Conservation (phyloP, 2,797 vertebrate species). For the Chromobotia macracanthus region DNA sequence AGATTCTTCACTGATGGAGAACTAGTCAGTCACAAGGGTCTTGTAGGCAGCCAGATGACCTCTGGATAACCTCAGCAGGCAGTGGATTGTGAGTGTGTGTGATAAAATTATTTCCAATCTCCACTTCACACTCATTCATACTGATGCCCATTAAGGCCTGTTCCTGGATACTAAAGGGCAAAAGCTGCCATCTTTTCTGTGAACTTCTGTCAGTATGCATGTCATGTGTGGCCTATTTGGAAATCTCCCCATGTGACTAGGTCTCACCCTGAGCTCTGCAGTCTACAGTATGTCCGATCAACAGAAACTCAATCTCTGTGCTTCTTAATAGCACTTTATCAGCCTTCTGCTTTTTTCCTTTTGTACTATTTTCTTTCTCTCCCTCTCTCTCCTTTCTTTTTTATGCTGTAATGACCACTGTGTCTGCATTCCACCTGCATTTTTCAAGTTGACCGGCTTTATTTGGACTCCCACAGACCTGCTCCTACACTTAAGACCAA, state of each 20-base stretch:
- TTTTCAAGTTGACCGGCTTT: conserved; percentile 37
- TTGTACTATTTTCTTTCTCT: not conserved
- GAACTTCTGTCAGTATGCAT: not conserved
- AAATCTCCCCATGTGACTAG: conserved; percentile 21
- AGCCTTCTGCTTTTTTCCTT: conserved; percentile 10
- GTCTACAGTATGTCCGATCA: conserved; percentile 35
- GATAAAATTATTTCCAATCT: conserved; percentile 4
- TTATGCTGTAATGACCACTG: conserved; percentile 45
- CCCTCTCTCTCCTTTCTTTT: not conserved
- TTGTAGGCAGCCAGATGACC: conserved; percentile 57
- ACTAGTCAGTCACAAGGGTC: conserved; percentile 41
- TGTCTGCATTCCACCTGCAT: conserved; percentile 35
- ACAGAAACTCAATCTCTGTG: conserved; percentile 43
- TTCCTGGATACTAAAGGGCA: not conserved
- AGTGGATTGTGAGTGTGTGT: conserved; percentile 17
- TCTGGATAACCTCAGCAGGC: conserved; percentile 44
- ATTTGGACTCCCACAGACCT: conserved; percentile 10
- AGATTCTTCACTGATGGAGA: conserved; percentile 14
- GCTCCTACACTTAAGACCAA: not conserved
- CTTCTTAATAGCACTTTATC: conserved; percentile 8
- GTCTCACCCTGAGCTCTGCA: conserved; percentile 1
- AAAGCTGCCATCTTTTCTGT: not conserved
- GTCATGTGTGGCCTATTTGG: not conserved
- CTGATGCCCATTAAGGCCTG: too few relatives aligned
- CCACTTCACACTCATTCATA: too few relatives aligned